These are phyloP conservation scores for Phenacoccus solenopsis DNA, from an alignment of 1,140 invertebrate species.

Conservation along the genomic window DNA sequence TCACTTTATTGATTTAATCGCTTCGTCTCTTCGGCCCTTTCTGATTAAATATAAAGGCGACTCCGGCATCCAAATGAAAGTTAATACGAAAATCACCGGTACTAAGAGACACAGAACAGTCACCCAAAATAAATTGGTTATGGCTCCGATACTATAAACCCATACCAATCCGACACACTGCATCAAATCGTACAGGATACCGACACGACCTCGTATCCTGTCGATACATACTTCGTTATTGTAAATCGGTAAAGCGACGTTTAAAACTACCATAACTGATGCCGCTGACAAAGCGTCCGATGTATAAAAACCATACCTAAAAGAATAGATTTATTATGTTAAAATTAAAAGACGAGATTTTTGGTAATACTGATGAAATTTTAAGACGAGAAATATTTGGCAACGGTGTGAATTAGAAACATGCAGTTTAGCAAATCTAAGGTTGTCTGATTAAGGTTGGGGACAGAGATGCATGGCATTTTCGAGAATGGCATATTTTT, in stretches of 20 bases:
- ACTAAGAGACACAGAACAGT: conserved; percentile 32
- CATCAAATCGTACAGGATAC: conserved; percentile 42
- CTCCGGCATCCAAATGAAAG: conserved; percentile 38
- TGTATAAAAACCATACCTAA: conserved; percentile 32
- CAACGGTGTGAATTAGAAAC: no score
- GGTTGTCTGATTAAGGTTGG: no score
- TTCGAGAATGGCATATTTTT: no score
- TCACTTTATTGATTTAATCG: conserved; percentile 31
- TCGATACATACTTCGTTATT: conserved; percentile 35
- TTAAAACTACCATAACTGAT: conserved; percentile 46
- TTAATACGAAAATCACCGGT: conserved; percentile 37
- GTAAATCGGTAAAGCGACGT: conserved; percentile 46
- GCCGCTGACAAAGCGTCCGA: conserved; percentile 50
- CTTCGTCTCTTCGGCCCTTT: conserved; percentile 24
- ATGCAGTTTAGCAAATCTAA: no score
- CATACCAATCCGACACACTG: conserved; percentile 44
- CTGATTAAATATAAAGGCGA: conserved; percentile 32
- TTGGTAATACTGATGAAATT: no score
- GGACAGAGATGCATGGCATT: no score
- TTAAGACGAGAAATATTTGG: no score
- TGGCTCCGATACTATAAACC: conserved; percentile 40
- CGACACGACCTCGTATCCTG: conserved; percentile 42
- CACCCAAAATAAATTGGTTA: conserved; percentile 33
- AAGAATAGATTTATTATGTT: no score
- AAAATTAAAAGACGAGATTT: no score